These are phyloP conservation scores for Panopea generosa DNA, from an alignment of 2,888 invertebrate genomes.

Conservation along the genomic window DNA sequence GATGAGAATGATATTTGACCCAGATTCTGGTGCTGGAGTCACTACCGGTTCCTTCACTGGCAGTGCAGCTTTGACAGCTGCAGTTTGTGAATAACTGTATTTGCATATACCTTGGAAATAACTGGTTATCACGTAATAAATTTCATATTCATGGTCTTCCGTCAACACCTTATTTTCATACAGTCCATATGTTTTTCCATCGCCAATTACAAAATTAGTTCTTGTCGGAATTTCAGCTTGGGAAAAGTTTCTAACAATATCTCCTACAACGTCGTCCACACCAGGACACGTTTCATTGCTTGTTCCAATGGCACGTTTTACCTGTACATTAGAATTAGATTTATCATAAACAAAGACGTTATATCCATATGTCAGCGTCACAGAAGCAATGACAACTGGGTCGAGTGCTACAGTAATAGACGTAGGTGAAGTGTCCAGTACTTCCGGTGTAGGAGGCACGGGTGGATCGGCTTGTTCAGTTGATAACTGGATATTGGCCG, in stretches of 20 bases:
- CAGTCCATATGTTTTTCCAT: slow-evolving; percentile 90
- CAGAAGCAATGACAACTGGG: slow-evolving; percentile 90
- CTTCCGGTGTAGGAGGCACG: slow-evolving; percentile 89
- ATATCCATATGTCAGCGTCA: slow-evolving; percentile 90
- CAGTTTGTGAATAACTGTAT: slow-evolving; percentile 87
- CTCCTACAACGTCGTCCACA: slow-evolving; percentile 61
- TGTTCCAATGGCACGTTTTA: slow-evolving; percentile 80
- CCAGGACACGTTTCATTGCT: slow-evolving; percentile 84
- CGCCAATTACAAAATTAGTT: slow-evolving; percentile 91
- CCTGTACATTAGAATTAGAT: slow-evolving; percentile 82
- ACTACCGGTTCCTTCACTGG: slow-evolving; percentile 17
- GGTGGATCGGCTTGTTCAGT: slow-evolving; percentile 91
- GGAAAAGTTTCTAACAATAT: slow-evolving; percentile 90
- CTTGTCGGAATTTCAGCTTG: slow-evolving; percentile 88
- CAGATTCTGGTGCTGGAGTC: slow-evolving; percentile 1
- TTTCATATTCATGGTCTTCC: slow-evolving; percentile 88
- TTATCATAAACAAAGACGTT: slow-evolving; percentile 90
- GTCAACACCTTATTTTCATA: slow-evolving; percentile 92
- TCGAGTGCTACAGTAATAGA: slow-evolving; percentile 90
- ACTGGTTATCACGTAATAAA: slow-evolving; percentile 91
- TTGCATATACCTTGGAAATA: slow-evolving; percentile 89
- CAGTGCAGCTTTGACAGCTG: slow-evolving; percentile 47
- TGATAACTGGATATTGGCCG: slow-evolving; percentile 87
- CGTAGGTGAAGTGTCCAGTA: slow-evolving; percentile 88
- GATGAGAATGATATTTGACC: slow-evolving; percentile 54